Base-by-base conservation (phyloP, 2,113 vertebrate genomes). In the Dolichallabes microphthalmus region DNA sequence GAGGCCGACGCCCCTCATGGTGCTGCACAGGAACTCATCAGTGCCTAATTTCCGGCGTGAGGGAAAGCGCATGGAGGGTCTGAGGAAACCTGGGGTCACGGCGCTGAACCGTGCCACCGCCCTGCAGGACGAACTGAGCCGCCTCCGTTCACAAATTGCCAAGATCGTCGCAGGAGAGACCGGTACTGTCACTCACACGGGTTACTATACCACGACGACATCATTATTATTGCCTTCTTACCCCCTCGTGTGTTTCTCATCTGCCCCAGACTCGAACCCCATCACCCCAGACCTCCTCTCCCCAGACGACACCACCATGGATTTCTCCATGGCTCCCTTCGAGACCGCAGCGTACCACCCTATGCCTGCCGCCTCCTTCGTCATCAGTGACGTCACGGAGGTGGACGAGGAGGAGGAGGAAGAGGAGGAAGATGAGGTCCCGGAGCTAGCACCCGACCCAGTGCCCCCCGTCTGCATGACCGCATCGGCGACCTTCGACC, bases 371-470 rank as follows among this genome's bases (percentile, higher is more conserved):
- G 98, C 98, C 86, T 99, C 98, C 88, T 99, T 99, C 90, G 98
- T 98, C 92, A 98, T 99, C 91, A 99, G 98, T 57, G 98, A 99
- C 25, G 97, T 99, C 94, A 98, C 97, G 0, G 97, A 99, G 91
- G 96, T 94, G 71, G 92, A 93, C 0, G 92, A 96, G 78, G 97
- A 97, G 85, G 95, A 94, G 0, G 97, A 94, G 1, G 91, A 94
- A 1, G 92, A 92, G 0, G 94, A 96, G 39, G 96, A 97, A 86
- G 96, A 96, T 88, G 91, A 98, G 83, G 94, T 97, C 68, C 97
- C 98, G 19, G 97, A 96, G 92, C 95, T 98, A 0, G 95, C 96
- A 81, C 94, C 93, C 1, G 94, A 96, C 88, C 94, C 96, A 92
- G 86, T 95, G 76, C 96, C 96, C 0, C 94, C 96, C 0, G 92